These are phyloP conservation scores for Burhinus oedicnemus DNA, from an alignment of 2,113 vertebrate species.

Conservation along the genomic window DNA sequence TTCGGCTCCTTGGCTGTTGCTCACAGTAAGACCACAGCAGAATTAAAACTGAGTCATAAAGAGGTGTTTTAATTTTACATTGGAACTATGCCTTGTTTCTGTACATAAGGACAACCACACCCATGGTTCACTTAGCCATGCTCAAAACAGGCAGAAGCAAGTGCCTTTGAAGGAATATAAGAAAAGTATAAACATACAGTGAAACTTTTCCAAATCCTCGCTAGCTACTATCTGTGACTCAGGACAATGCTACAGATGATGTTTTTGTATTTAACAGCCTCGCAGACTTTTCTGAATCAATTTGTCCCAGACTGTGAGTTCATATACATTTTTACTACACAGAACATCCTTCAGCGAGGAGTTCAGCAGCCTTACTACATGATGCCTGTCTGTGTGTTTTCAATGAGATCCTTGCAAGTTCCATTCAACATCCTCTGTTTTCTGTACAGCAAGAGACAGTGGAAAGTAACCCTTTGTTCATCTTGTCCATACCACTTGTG, in stretches of 20 bases:
- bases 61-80: not conserved
- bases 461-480: not conserved
- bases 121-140: not conserved
- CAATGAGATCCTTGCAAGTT: not conserved
- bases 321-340: not conserved
- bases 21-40: not conserved
- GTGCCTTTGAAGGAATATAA: not conserved
- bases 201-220: not conserved
- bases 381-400: not conserved
- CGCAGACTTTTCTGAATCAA: not conserved
- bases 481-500: not conserved
- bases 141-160: not conserved
- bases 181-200: not conserved
- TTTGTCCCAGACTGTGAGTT: not conserved
- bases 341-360: not conserved
- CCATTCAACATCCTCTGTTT: not conserved
- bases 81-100: not conserved
- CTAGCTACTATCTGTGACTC: not conserved
- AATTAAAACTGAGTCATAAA: constrained; percentile 2
- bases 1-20: not conserved
- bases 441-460: not conserved
- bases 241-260: not conserved
- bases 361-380: not conserved
- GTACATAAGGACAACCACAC: not conserved
- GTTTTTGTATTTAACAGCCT: not conserved